Evolutionary conservation across 1,140 invertebrate genomes (phyloP).

Genomic region (Bombus pyrosoma): DNA sequence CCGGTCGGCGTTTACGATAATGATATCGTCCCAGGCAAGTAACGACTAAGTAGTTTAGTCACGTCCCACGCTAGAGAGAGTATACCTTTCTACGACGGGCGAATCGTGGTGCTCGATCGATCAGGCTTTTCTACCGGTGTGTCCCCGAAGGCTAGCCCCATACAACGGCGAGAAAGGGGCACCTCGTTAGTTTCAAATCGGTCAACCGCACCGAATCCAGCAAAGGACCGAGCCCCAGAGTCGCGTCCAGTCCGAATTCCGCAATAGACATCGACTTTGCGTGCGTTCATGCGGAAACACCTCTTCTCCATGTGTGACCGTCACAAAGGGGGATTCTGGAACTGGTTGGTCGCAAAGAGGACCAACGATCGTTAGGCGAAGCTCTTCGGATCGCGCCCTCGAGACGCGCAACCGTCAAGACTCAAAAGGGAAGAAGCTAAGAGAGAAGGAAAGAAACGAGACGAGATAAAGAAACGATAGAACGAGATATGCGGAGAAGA

Average conservation of each 20-base stretch:
- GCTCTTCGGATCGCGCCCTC: constrained; percentile 42
- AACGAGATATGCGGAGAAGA: constrained; percentile 38
- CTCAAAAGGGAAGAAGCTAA: constrained; percentile 31
- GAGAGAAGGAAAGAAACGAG: constrained; percentile 9
- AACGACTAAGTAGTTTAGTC: constrained; percentile 48
- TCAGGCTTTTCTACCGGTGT: constrained; percentile 19
- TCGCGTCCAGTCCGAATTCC: constrained; percentile 59
- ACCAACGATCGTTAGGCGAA: constrained; percentile 57
- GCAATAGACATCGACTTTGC: constrained; percentile 63
- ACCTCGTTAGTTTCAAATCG: constrained; percentile 65
- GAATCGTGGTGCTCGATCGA: constrained; percentile 36
- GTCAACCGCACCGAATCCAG: constrained; percentile 58
- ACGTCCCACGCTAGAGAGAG: constrained; percentile 21
- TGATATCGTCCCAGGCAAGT: constrained; percentile 38
- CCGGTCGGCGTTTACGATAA: constrained; percentile 47
- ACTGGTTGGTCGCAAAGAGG: constrained; percentile 55
- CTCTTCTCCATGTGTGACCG: constrained; percentile 52
- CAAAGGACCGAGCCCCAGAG: constrained; percentile 44
- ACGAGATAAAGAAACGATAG: not conserved
- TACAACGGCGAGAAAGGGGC: constrained; percentile 34
- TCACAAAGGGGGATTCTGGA: constrained; percentile 55
- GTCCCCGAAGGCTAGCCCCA: constrained; percentile 20
- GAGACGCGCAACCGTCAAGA: constrained; percentile 22
- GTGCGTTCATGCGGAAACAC: constrained; percentile 59
- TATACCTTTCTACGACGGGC: constrained; percentile 11